Conservation (phyloP, 2,113 vertebrate genomes). For the Ciconia maguari region DNA sequence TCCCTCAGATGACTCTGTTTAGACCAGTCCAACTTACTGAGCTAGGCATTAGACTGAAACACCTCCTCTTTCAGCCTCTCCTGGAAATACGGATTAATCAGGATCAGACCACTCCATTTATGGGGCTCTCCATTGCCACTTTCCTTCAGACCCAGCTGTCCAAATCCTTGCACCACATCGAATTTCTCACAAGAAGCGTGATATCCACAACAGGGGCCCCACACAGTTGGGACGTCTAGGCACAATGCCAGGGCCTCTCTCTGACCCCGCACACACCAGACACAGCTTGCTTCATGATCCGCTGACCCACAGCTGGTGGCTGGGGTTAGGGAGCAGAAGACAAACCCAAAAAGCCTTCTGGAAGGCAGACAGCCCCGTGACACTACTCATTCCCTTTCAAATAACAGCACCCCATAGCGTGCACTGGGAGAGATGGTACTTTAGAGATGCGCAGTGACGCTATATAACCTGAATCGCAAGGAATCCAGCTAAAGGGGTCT, state of each 20-base stretch:
- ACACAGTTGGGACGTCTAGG: background rate
- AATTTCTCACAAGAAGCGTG: background rate
- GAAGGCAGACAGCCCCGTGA: background rate
- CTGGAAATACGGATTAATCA: background rate
- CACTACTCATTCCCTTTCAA: background rate
- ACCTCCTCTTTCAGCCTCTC: background rate
- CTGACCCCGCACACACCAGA: background rate
- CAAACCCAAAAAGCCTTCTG: background rate
- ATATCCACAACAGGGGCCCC: background rate
- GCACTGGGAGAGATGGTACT: background rate
- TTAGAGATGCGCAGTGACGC: background rate
- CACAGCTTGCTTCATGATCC: background rate
- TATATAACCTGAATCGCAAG: background rate
- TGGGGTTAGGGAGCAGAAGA: background rate
- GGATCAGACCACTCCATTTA: background rate
- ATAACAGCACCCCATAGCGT: background rate
- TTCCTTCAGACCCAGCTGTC: background rate
- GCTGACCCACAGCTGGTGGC: background rate
- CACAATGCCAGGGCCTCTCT: background rate
- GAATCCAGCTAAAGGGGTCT: background rate
- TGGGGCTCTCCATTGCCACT: background rate
- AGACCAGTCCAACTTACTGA: background rate
- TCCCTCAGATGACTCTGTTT: background rate
- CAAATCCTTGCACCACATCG: background rate
- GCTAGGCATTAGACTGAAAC: background rate